phyloP scores from a whole-genome alignment of 2,888 invertebrate species.

The Trimorus sp. region DNA sequence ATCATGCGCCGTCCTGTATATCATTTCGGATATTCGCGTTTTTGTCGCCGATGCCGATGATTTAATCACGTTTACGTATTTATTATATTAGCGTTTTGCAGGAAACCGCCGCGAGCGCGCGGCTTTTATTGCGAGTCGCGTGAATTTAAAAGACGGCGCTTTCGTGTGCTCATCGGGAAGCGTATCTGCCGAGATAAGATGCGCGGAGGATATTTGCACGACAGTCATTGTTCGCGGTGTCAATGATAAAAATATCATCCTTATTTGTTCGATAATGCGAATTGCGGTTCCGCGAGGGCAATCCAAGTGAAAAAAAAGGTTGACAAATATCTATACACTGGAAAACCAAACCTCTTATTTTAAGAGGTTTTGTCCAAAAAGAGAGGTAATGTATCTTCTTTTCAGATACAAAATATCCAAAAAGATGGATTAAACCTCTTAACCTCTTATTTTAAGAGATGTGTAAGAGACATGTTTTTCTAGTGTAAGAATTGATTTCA shows the following conservation, averaged over 20 bases:
- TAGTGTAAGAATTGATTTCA: too few relatives aligned
- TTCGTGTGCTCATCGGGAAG: conserved; percentile 46
- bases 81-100: conserved; percentile 42
- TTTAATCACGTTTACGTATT: conserved; percentile 37
- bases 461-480: too few relatives aligned
- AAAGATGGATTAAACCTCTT: too few relatives aligned
- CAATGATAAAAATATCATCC: conserved; percentile 49
- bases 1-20: conserved; percentile 45
- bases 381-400: too few relatives aligned
- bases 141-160: conserved; percentile 46
- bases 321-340: too few relatives aligned
- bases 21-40: conserved; percentile 43
- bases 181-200: conserved; percentile 54
- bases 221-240: conserved; percentile 47
- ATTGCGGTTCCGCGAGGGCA: too few relatives aligned
- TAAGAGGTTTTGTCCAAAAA: too few relatives aligned
- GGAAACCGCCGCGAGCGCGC: conserved; percentile 38
- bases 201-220: conserved; percentile 42
- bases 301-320: too few relatives aligned
- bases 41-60: conserved; percentile 24
- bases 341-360: too few relatives aligned
- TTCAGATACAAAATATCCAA: too few relatives aligned
- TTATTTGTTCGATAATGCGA: too few relatives aligned
- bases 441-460: too few relatives aligned
- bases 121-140: conserved; percentile 46